phyloP scores from a whole-genome alignment of 2,888 invertebrate species.

The Heteromyza rotundicornis region DNA sequence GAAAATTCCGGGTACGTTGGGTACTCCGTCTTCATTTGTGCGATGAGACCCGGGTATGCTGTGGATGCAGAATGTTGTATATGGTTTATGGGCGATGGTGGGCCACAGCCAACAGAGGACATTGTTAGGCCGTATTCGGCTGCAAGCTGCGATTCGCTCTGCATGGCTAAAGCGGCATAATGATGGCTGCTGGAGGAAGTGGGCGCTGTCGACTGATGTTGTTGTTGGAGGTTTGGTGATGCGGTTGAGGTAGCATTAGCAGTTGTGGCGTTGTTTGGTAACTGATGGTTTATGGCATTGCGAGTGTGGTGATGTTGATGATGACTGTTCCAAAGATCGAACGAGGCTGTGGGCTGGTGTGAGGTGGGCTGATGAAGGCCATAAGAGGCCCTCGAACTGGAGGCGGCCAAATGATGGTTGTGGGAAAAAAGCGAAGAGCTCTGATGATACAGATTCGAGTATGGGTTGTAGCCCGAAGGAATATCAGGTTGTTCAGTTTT shows the following conservation, averaged over 20 bases:
- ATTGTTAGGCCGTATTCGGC: conserved; percentile 53
- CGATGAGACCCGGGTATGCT: conserved; percentile 40
- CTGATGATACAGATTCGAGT: conserved; percentile 50
- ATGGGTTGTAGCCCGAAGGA: conserved; percentile 39
- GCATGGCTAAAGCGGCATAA: conserved; percentile 53
- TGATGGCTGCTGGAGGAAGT: conserved; percentile 18
- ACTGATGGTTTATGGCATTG: conserved; percentile 28
- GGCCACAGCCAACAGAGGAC: conserved; percentile 34
- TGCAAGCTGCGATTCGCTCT: conserved; percentile 53
- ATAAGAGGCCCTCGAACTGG: conserved; percentile 10
- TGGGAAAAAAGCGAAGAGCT: conserved; percentile 45
- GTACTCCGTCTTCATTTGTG: conserved; percentile 53
- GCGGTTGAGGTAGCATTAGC: conserved; percentile 23
- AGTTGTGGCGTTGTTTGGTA: conserved; percentile 11
- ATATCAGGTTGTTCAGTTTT: conserved; percentile 51
- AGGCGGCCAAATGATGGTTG: conserved; percentile 16
- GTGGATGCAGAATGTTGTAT: conserved; percentile 19
- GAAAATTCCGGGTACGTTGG: conserved; percentile 48
- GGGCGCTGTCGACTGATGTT: conserved; percentile 31
- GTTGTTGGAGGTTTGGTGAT: conserved; percentile 32
- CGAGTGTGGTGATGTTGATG: conserved; percentile 22
- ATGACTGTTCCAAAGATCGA: conserved; percentile 41
- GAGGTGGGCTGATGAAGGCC: conserved; percentile 22
- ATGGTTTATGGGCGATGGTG: conserved; percentile 12
- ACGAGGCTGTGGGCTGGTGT: conserved; percentile 23